Evolutionary conservation across 2,797 vertebrate genomes (phyloP), one percentile per base, ranked within the genome.

Genomic region (Leuciscus waleckii): DNA sequence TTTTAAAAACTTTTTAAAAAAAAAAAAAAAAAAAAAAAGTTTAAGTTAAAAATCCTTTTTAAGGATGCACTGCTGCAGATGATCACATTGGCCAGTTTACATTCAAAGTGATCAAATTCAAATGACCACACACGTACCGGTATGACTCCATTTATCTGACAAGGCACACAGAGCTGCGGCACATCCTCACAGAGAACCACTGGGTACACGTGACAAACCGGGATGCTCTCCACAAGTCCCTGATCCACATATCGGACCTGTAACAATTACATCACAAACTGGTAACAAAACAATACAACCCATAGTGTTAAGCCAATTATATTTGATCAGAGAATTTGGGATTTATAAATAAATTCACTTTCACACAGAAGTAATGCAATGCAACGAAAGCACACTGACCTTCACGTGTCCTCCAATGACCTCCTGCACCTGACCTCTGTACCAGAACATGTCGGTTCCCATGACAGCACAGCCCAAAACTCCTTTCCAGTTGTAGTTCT

Each of bases 211-310:
- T 98, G 97, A 86, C 97, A 97, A 77, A 94, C 95, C 2, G 96
- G 97, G 90, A 99, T 97, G 92, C 91, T 96, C 93, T 99, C 98
- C 75, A 94, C 92, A 67, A 93, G 92, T 8, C 98, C 98, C 49
- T 63, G 94, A 91, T 99, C 98, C 89, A 98, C 88, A 84, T 98
- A 98, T 1, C 93, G 95, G 0, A 99, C 97, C 98, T 99, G 73
- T 49, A 67, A 84, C 11, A 84, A 63, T 61, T 67, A 79, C 39
- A 37, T 69, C 51, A n/a, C 77, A 82, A 75, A 85, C 32, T 77
- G 14, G 16, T 13, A 11, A 56, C 16, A 70, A 61, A 41, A 73
- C 37, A 71, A 43, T 68, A 46, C 21, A 10, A 73, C 19, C 7
- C 26, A 71, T 35, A 19, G 2, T 16, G 17, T 79, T 54, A 11